phyloP scores from a whole-genome alignment of 1,140 invertebrate species.

The Laodelphax striatellus region DNA sequence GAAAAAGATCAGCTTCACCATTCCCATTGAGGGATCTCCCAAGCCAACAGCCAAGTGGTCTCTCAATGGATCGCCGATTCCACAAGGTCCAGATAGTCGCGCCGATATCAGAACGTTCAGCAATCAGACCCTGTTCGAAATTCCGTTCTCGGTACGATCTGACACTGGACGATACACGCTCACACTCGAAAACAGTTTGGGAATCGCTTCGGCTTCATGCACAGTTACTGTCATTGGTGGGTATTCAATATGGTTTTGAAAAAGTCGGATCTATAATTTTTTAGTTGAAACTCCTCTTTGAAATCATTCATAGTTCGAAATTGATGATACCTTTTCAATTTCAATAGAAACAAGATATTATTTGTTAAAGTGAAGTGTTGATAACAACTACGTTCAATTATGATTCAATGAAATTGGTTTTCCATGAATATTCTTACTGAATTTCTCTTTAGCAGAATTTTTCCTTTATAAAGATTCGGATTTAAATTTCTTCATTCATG shows the following conservation, averaged over 20 bases:
- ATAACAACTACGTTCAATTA: too few relatives aligned
- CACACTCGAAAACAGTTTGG: conserved; percentile 74
- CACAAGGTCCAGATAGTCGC: conserved; percentile 37
- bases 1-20: conserved; percentile 75
- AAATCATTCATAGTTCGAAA: too few relatives aligned
- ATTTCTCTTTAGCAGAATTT: too few relatives aligned
- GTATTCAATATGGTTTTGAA: conserved; percentile 3
- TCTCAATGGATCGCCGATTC: conserved; percentile 66
- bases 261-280: too few relatives aligned
- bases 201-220: conserved; percentile 65
- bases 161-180: conserved; percentile 79
- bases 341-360: too few relatives aligned
- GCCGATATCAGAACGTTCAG: conserved; percentile 60
- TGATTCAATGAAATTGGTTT: too few relatives aligned
- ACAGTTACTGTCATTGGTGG: conserved; percentile 72
- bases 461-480: too few relatives aligned
- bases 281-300: too few relatives aligned
- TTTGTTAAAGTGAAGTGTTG: too few relatives aligned
- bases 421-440: too few relatives aligned
- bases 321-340: too few relatives aligned
- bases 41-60: conserved; percentile 80
- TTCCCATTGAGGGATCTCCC: conserved; percentile 78
- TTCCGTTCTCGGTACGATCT: conserved; percentile 65
- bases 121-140: conserved; percentile 72
- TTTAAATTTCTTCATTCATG: too few relatives aligned